Evolutionary conservation across 1,140 invertebrate species (phyloP).

Genomic region (Coptotermes formosanus): DNA sequence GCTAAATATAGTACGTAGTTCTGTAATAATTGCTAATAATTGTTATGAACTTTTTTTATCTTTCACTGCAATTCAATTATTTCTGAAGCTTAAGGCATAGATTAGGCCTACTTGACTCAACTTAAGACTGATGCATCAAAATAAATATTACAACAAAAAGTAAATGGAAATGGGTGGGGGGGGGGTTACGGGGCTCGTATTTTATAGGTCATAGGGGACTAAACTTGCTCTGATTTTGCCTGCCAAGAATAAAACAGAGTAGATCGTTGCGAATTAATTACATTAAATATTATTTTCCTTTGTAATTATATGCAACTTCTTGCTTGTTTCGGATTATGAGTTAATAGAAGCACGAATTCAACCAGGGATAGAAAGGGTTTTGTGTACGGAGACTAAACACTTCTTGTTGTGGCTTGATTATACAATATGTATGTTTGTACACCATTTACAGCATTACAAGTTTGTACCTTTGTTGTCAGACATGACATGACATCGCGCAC

Average conservation of each 20-base stretch:
- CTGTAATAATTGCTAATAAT: constrained; percentile 5
- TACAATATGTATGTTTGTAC: background rate
- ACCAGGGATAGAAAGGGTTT: background rate
- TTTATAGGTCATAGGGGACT: constrained; percentile 24
- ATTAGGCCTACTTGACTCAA: constrained; percentile 37
- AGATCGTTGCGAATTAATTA: background rate
- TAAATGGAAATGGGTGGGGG: constrained; percentile 25
- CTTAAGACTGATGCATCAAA: constrained; percentile 36
- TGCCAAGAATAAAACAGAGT: constrained; percentile 26
- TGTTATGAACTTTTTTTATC: constrained; percentile 23
- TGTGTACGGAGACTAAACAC: background rate
- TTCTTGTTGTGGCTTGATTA: constrained; percentile 8
- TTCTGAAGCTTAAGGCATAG: constrained; percentile 28
- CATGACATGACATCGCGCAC: too few relatives aligned
- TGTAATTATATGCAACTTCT: background rate
- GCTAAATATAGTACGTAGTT: background rate
- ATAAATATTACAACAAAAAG: constrained; percentile 28
- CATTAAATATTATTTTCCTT: background rate
- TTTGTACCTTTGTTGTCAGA: background rate
- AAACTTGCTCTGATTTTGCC: constrained; percentile 30
- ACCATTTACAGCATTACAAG: background rate
- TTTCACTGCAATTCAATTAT: constrained; percentile 23
- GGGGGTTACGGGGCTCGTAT: constrained; percentile 29
- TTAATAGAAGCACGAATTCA: background rate
- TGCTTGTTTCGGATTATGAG: background rate